phyloP scores from a whole-genome alignment of 2,888 invertebrate genomes.

The Agonopterix alstromeriana region DNA sequence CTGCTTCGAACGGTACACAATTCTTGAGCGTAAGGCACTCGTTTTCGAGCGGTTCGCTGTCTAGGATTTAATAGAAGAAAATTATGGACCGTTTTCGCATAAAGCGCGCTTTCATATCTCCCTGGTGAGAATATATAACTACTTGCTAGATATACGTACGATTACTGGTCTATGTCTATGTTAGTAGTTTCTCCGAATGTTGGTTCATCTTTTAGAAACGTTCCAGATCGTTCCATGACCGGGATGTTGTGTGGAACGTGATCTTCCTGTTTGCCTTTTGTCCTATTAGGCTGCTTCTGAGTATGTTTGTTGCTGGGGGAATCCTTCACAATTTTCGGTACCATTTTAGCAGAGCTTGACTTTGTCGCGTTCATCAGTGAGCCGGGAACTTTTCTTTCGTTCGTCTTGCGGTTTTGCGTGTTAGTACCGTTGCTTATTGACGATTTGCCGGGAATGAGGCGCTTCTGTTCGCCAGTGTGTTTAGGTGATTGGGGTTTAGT shows the following conservation, averaged over 20 bases:
- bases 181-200: conserved; percentile 60
- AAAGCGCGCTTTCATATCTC: no score
- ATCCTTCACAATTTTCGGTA: conserved; percentile 48
- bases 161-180: conserved; percentile 21
- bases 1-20: no score
- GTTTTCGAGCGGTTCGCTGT: no score
- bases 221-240: conserved; percentile 80
- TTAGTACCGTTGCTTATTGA: conserved; percentile 1
- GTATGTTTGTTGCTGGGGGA: conserved; percentile 7
- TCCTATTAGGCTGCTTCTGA: conserved; percentile 5
- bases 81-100: no score
- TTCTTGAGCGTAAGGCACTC: no score
- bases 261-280: conserved; percentile 8
- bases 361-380: conserved; percentile 76
- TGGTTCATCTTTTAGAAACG: conserved; percentile 86
- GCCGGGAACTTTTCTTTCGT: conserved; percentile 34
- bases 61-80: no score
- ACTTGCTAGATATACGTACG: no score
- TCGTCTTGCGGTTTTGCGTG: conserved; percentile 8
- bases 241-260: conserved; percentile 26
- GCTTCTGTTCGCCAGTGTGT: conserved; percentile 10
- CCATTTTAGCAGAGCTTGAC: conserved; percentile 76
- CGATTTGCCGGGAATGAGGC: not conserved
- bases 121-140: no score
- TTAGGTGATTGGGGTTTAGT: conserved; percentile 9